Conservation (phyloP, 2,888 invertebrate genomes). For the Eulithis testata region DNA sequence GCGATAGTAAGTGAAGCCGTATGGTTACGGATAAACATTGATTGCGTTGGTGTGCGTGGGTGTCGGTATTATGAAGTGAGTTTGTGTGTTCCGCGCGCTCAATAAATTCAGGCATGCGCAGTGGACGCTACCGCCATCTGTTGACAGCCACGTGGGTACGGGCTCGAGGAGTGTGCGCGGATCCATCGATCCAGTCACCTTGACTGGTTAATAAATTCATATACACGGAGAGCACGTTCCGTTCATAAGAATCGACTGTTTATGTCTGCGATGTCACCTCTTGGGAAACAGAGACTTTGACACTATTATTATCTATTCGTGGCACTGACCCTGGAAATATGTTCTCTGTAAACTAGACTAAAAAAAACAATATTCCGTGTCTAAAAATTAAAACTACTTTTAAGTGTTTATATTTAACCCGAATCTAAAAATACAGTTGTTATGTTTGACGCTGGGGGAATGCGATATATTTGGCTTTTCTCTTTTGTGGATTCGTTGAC, state of each 20-base stretch:
- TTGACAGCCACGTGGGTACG: constrained; percentile 72
- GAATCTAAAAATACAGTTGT: too few species aligned
- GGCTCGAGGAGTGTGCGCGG: constrained; percentile 55
- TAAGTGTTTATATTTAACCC: too few species aligned
- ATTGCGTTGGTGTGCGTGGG: constrained; percentile 65
- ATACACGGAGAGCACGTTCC: constrained; percentile 60
- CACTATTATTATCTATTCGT: constrained; percentile 2
- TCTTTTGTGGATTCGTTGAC: too few species aligned
- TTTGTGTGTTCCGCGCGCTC: constrained; percentile 63
- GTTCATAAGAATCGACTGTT: constrained; percentile 54
- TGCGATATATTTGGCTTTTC: too few species aligned
- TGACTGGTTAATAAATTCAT: constrained; percentile 79
- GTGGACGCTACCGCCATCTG: constrained; percentile 74
- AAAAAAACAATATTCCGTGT: too few species aligned
- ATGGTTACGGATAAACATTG: constrained; percentile 78
- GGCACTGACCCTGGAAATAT: too few species aligned
- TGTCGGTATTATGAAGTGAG: constrained; percentile 35
- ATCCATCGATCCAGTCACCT: constrained; percentile 78
- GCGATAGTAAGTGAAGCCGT: constrained; percentile 76
- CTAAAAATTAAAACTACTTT: too few species aligned
- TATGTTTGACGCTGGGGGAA: too few species aligned
- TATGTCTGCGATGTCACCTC: constrained; percentile 38
- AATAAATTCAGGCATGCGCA: constrained; percentile 78
- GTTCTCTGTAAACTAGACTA: not conserved
- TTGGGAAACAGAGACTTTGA: constrained; percentile 29